Evolutionary conservation across 1,140 invertebrate genomes (phyloP).

Genomic region (Maniola jurtina): DNA sequence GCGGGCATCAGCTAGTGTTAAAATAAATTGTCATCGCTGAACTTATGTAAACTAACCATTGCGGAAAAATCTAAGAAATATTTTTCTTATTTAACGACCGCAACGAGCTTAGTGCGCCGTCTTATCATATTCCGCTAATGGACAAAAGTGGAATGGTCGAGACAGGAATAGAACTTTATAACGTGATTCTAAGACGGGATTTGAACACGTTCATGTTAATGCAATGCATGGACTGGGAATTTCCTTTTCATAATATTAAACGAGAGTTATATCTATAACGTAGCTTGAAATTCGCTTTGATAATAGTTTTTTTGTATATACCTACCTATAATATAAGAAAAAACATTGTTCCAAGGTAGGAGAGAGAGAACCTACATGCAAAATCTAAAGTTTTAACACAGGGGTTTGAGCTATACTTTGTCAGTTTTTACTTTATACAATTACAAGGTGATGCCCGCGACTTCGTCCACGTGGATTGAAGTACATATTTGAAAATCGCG

Average conservation of each 20-base stretch:
- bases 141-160: conserved; percentile 25
- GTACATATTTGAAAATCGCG: no score
- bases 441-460: no score
- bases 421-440: no score
- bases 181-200: conserved; percentile 25
- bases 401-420: no score
- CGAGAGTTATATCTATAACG: not conserved
- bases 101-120: conserved; percentile 33
- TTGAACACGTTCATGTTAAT: conserved; percentile 29
- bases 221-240: conserved; percentile 26
- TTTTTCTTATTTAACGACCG: conserved; percentile 32
- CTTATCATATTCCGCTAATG: conserved; percentile 37
- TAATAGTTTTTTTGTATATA: not conserved
- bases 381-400: no score
- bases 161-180: conserved; percentile 29
- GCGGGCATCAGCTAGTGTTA: no score
- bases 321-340: no score
- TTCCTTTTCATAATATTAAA: conserved; percentile 20
- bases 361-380: no score
- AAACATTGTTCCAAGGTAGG: no score
- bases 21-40: no score
- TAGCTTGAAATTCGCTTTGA: not conserved
- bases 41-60: not conserved
- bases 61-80: conserved; percentile 21
- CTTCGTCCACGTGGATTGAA: no score